These are phyloP conservation scores for Eupeodes latifasciatus DNA, from an alignment of 2,888 invertebrate genomes.

Conservation along the genomic window DNA sequence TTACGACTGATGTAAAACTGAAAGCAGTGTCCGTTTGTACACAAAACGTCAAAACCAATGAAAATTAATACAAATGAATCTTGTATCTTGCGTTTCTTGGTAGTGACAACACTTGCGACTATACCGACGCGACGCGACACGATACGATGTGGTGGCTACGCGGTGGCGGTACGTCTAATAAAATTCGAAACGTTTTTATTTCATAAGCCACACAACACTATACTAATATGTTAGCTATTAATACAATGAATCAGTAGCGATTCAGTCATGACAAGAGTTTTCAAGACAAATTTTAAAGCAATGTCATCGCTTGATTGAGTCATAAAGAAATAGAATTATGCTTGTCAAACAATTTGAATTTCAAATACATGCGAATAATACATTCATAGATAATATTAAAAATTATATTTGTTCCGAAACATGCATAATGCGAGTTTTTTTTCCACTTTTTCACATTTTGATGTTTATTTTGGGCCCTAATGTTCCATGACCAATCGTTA, in stretches of 20 bases:
- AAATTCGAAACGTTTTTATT: conserved; percentile 65
- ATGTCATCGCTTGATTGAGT: too few species aligned
- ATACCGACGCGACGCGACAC: too few species aligned
- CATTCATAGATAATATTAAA: too few species aligned
- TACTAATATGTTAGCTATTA: background rate
- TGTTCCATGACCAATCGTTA: too few species aligned
- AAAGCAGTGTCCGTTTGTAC: conserved; percentile 66
- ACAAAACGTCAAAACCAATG: conserved; percentile 58
- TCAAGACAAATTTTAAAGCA: background rate
- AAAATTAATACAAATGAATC: conserved; percentile 69
- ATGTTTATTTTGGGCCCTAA: too few species aligned
- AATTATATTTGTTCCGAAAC: too few species aligned
- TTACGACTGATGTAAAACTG: conserved; percentile 52
- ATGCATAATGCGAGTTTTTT: too few species aligned
- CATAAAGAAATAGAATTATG: too few species aligned
- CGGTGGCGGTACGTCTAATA: conserved; percentile 67
- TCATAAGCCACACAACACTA: conserved; percentile 47
- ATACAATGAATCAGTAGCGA: conserved; percentile 68
- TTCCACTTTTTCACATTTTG: too few species aligned
- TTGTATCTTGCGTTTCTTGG: conserved; percentile 54
- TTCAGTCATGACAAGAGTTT: conserved; percentile 56
- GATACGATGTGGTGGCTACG: conserved; percentile 15
- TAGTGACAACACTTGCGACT: too few species aligned
- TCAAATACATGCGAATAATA: too few species aligned
- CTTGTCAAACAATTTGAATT: too few species aligned